Percentiles rank a stretch among this genome's conserved stretches.
These are phyloP conservation scores for Timema cristinae DNA, from an alignment of 2,888 invertebrate species.

Conservation along the genomic window DNA sequence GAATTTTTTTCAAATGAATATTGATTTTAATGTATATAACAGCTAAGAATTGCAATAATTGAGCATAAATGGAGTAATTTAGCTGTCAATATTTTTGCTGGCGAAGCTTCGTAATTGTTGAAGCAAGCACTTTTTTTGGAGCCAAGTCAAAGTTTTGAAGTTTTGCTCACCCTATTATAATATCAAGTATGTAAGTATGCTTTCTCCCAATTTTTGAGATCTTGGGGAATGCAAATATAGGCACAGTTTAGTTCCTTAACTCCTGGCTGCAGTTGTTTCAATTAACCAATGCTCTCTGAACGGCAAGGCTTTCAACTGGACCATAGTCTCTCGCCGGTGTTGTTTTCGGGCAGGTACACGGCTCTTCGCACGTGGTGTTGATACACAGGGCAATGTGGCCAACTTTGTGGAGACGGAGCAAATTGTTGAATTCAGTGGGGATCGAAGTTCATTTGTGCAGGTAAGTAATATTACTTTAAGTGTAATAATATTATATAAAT, in stretches of 20 bases:
- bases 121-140: no score
- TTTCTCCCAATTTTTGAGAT: neutral
- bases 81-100: no score
- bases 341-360: constrained; percentile 86
- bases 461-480: constrained; percentile 36
- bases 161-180: neutral
- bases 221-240: neutral
- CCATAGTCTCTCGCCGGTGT: constrained; percentile 83
- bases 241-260: constrained; percentile 39
- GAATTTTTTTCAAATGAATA: no score
- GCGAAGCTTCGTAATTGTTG: no score
- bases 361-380: constrained; percentile 83
- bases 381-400: constrained; percentile 81
- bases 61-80: no score
- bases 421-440: constrained; percentile 76
- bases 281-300: constrained; percentile 77
- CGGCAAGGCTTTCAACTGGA: constrained; percentile 78
- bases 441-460: constrained; percentile 87
- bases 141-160: no score
- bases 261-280: constrained; percentile 53
- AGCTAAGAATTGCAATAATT: no score
- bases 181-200: neutral
- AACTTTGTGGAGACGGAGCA: constrained; percentile 99
- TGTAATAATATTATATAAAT: no score
- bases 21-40: no score